phyloP scores from a whole-genome alignment of 1,140 invertebrate species.

The Mercenaria mercenaria region DNA sequence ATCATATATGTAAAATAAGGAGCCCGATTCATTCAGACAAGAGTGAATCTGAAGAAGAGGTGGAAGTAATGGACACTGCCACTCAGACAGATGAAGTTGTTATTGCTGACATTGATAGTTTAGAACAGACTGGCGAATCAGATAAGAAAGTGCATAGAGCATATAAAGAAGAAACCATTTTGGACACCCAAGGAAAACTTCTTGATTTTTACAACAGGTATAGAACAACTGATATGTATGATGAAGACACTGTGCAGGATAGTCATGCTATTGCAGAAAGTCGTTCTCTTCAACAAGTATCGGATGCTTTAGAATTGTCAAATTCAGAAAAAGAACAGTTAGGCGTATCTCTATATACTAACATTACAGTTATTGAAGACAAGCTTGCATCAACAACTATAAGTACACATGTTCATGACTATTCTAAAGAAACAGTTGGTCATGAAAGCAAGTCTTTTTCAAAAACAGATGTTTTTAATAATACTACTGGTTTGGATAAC shows the following conservation, averaged over 20 bases:
- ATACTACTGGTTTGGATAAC: not conserved
- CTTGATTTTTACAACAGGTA: not conserved
- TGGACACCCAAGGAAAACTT: not conserved
- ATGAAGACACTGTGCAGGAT: not conserved
- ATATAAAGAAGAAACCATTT: constrained; percentile 34
- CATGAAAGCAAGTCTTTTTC: not conserved
- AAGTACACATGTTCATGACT: not conserved
- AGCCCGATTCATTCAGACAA: not conserved
- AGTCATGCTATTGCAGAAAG: not conserved
- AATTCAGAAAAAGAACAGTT: not conserved
- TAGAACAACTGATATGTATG: not conserved
- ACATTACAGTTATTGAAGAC: not conserved
- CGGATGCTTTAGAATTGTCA: not conserved
- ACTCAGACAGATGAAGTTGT: constrained; percentile 12
- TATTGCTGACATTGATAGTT: not conserved
- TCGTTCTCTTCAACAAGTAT: not conserved
- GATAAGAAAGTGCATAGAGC: not conserved
- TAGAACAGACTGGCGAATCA: not conserved
- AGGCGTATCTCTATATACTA: too few relatives aligned
- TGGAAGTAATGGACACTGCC: constrained; percentile 50
- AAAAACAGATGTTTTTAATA: not conserved
- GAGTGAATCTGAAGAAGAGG: constrained; percentile 9
- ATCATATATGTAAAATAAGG: not conserved
- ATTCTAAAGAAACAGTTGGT: not conserved
- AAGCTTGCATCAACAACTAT: not conserved